Evolutionary conservation across 2,113 vertebrate species (phyloP).

Genomic region (Leptobrachium ailaonicum): DNA sequence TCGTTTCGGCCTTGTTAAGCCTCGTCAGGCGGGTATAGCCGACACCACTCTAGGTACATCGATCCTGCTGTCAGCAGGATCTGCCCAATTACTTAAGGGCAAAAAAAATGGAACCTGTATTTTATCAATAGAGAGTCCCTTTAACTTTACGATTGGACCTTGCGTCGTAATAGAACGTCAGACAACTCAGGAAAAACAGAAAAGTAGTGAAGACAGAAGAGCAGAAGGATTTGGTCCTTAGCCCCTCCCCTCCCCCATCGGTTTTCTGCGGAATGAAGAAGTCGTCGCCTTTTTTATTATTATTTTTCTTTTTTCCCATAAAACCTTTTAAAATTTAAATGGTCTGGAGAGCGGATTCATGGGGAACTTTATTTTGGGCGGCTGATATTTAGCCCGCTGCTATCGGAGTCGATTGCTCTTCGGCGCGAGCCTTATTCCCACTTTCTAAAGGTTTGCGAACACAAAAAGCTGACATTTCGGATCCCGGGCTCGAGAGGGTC

Average conservation of each 20-base stretch:
- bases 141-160: too few relatives aligned
- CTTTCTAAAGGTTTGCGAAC: conserved; percentile 66
- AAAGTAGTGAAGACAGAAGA: conserved; percentile 43
- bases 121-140: too few relatives aligned
- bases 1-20: too few relatives aligned
- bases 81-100: too few relatives aligned
- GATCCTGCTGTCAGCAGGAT: too few relatives aligned
- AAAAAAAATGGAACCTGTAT: too few relatives aligned
- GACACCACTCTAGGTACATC: too few relatives aligned
- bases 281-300: conserved; percentile 56
- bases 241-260: conserved; percentile 51
- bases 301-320: background rate
- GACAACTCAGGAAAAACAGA: background rate
- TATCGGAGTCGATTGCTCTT: conserved; percentile 65
- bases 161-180: background rate
- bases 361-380: conserved; percentile 71
- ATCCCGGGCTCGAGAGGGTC: conserved; percentile 58
- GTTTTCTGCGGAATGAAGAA: conserved; percentile 61
- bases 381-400: conserved; percentile 64
- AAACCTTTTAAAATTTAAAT: conserved; percentile 73
- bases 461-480: conserved; percentile 66
- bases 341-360: conserved; percentile 66
- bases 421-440: conserved; percentile 62
- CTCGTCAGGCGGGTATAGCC: too few relatives aligned
- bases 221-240: conserved; percentile 58